Evolutionary conservation across 2,888 invertebrate genomes (phyloP).

Genomic region (Eulithis prunata): DNA sequence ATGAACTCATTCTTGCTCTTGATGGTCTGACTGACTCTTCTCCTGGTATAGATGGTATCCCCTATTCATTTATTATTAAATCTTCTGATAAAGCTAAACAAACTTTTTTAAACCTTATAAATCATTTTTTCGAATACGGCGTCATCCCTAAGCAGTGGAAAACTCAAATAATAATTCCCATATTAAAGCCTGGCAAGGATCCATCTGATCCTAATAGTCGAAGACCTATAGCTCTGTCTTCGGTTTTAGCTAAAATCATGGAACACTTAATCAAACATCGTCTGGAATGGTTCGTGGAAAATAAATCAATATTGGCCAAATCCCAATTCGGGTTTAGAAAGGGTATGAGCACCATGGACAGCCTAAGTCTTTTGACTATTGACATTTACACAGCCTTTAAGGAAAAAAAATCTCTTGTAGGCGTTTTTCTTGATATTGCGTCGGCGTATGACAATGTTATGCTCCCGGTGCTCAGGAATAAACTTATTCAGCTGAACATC

Average conservation of each 20-base stretch:
- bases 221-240: conserved; percentile 35
- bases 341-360: conserved; percentile 45
- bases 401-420: conserved; percentile 33
- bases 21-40: conserved; percentile 23
- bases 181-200: conserved; percentile 42
- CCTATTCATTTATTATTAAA: conserved; percentile 24
- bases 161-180: conserved; percentile 41
- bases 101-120: conserved; percentile 4
- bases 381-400: conserved; percentile 38
- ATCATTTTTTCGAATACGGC: conserved; percentile 15
- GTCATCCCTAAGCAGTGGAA: conserved; percentile 38
- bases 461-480: conserved; percentile 39
- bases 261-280: conserved; percentile 44
- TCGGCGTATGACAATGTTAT: conserved; percentile 45
- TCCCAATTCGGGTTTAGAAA: conserved; percentile 45
- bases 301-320: conserved; percentile 22
- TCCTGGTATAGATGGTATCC: conserved; percentile 27
- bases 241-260: conserved; percentile 34
- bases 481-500: conserved; percentile 30
- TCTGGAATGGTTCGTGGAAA: conserved; percentile 44
- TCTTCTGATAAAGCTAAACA: conserved; percentile 10
- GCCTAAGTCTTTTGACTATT: conserved; percentile 40
- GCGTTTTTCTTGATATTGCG: conserved; percentile 44
- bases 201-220: conserved; percentile 26
- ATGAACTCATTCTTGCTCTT: conserved; percentile 16